Evolutionary conservation across 2,113 vertebrate genomes (phyloP).

Genomic region (Lagopus leucura): DNA sequence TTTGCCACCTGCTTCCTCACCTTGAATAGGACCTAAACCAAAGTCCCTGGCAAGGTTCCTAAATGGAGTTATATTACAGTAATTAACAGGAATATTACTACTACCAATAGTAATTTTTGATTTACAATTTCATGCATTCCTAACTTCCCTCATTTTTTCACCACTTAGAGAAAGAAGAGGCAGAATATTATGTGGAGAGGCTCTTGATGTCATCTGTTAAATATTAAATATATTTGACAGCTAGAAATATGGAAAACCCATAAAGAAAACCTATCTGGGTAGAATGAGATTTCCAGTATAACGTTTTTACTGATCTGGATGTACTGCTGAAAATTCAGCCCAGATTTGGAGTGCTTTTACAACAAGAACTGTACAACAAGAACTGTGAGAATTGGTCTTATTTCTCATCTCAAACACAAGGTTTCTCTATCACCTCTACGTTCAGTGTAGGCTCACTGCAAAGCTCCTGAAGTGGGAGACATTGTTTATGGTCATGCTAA

Average conservation of each 20-base stretch:
- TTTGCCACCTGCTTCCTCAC: conserved; percentile 60
- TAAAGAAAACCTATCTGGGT: neutral
- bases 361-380: neutral
- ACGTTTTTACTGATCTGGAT: neutral
- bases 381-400: neutral
- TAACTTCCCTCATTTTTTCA: neutral
- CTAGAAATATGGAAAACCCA: neutral
- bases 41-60: conserved; percentile 33
- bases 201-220: neutral
- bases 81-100: conserved; percentile 35
- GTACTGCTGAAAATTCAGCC: neutral
- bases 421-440: neutral
- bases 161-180: neutral
- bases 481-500: neutral
- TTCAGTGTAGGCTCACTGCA: neutral
- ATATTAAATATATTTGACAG: conserved; percentile 6
- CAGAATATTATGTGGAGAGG: neutral
- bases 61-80: neutral
- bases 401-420: neutral
- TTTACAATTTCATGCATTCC: neutral
- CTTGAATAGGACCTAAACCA: conserved; percentile 37
- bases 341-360: neutral
- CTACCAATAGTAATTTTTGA: neutral
- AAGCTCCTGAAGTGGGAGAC: neutral
- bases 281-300: neutral